These are phyloP conservation scores for Erethizon dorsatum DNA, from an alignment of 2,797 vertebrate species.

Conservation along the genomic window DNA sequence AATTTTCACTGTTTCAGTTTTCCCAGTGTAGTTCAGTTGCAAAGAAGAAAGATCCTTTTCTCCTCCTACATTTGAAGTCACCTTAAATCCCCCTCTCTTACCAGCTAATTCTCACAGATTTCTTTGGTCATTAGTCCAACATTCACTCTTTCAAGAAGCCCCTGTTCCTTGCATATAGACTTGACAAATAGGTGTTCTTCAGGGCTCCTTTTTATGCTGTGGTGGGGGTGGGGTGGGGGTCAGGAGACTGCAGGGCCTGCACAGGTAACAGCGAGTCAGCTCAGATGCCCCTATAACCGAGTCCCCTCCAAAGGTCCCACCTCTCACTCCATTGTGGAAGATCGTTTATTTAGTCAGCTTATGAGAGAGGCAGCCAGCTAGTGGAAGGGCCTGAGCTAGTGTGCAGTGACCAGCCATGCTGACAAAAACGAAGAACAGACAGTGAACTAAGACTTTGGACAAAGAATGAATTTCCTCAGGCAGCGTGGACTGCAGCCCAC, in stretches of 20 bases:
- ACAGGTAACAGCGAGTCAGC: background rate
- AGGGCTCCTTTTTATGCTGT: background rate
- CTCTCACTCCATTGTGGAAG: background rate
- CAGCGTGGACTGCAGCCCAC: background rate
- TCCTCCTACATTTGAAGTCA: background rate
- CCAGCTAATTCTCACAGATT: slow-evolving; percentile 42
- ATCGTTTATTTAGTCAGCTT: background rate
- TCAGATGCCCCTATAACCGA: too few species aligned
- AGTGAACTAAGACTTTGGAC: background rate
- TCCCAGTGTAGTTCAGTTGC: slow-evolving; percentile 11
- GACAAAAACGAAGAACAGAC: background rate
- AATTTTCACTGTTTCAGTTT: slow-evolving; percentile 39
- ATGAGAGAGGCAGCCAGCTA: background rate
- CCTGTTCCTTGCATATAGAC: background rate
- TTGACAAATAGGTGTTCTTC: background rate
- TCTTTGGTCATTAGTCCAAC: background rate
- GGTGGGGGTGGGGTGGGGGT: background rate
- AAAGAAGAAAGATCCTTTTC: slow-evolving; percentile 60
- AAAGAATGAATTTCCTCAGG: background rate
- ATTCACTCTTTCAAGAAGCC: background rate
- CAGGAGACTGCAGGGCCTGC: background rate
- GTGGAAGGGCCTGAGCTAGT: background rate
- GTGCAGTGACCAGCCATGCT: background rate
- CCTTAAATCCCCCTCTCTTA: background rate
- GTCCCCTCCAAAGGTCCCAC: background rate